Evolutionary conservation across 2,113 vertebrate genomes (phyloP).

Genomic region (Cyanocitta stelleri): DNA sequence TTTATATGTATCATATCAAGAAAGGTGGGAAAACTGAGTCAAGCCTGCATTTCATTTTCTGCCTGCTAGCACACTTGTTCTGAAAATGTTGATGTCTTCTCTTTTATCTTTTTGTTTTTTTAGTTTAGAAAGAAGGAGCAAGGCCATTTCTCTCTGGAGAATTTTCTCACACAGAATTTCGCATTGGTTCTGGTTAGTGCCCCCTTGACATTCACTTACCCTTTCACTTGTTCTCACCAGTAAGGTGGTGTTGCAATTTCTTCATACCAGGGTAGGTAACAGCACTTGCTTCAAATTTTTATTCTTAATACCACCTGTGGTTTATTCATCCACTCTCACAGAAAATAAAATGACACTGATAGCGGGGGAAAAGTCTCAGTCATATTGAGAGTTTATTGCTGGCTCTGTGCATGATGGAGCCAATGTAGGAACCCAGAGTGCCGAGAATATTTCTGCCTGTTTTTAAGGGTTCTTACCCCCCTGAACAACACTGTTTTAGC

Average conservation of each 20-base stretch:
- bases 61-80: background rate
- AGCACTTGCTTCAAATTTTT: background rate
- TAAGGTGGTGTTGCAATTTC: background rate
- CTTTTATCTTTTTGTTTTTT: background rate
- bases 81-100: background rate
- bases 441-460: too few species aligned
- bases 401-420: background rate
- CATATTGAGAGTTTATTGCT: background rate
- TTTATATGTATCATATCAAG: background rate
- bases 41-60: background rate
- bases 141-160: background rate
- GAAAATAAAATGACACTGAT: background rate
- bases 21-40: background rate
- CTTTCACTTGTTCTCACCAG: background rate
- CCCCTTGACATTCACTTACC: background rate
- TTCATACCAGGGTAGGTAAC: background rate
- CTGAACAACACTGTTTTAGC: too few species aligned
- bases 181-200: background rate
- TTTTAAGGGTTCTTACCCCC: too few species aligned
- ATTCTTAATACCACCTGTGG: background rate
- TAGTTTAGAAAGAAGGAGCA: background rate
- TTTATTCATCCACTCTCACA: background rate
- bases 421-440: too few species aligned
- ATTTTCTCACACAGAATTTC: background rate
- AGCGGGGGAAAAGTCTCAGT: background rate